Conservation (phyloP, 2,797 vertebrate species). For the Limnodromus scolopaceus region DNA sequence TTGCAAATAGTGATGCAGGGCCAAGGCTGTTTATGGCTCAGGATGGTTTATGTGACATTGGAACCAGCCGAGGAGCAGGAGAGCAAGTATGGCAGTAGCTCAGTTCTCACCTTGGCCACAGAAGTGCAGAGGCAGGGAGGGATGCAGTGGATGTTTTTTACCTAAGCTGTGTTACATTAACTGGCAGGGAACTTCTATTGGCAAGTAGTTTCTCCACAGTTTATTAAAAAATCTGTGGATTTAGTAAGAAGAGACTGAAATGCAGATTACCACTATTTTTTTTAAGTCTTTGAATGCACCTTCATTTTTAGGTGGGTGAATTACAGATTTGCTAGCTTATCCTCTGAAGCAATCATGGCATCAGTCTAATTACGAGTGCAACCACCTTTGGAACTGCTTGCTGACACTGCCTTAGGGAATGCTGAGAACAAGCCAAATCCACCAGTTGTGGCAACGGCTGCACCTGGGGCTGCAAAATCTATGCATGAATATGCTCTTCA, state of each 20-base stretch:
- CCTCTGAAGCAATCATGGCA: not conserved
- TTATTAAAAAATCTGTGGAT: not conserved
- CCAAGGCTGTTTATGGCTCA: not conserved
- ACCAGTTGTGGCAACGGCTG: not conserved
- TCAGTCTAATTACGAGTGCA: not conserved
- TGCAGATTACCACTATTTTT: not conserved
- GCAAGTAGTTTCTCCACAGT: not conserved
- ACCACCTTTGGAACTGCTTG: not conserved
- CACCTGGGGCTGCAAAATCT: not conserved
- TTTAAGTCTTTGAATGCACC: not conserved
- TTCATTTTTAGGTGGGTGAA: not conserved
- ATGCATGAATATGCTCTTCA: not conserved
- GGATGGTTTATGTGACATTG: not conserved
- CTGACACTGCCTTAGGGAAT: not conserved
- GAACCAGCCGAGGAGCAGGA: not conserved
- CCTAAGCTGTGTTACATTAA: fast-evolving
- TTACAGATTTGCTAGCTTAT: not conserved
- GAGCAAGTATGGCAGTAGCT: not conserved
- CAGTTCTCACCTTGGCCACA: not conserved
- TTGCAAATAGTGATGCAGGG: not conserved
- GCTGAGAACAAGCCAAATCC: not conserved
- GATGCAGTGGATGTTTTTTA: not conserved
- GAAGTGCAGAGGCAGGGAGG: not conserved
- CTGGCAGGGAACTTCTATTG: not conserved
- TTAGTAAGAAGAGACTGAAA: not conserved